Conservation (phyloP, 2,113 vertebrate species). For the Onychostoma macrolepis region DNA sequence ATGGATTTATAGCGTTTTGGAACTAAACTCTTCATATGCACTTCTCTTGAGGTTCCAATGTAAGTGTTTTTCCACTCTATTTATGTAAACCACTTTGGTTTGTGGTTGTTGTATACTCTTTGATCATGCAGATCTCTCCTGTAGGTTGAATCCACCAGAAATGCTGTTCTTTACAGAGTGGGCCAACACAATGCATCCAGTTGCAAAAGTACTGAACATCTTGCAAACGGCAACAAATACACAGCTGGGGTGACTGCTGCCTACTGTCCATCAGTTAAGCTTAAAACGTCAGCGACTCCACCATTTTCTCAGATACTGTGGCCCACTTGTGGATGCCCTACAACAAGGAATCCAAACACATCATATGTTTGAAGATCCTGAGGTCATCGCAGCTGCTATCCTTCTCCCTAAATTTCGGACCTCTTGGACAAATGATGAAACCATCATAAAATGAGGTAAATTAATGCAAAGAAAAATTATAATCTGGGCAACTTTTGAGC, state of each 20-base stretch:
- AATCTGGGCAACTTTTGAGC: background rate
- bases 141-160: conserved; percentile 24
- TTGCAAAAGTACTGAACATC: background rate
- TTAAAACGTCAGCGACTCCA: background rate
- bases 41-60: too few relatives aligned
- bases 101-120: background rate
- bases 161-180: conserved; percentile 18
- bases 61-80: too few relatives aligned
- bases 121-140: background rate
- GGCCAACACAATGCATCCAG: background rate
- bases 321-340: background rate
- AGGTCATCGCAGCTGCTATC: background rate
- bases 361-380: background rate
- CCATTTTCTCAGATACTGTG: background rate
- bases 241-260: background rate
- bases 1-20: too few relatives aligned
- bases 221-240: background rate
- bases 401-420: background rate
- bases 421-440: background rate
- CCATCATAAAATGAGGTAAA: background rate
- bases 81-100: too few relatives aligned
- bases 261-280: background rate
- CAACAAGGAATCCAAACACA: background rate
- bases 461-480: background rate
- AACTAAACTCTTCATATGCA: too few relatives aligned